phyloP scores from a whole-genome alignment of 2,888 invertebrate genomes.

The Allacma fusca region DNA sequence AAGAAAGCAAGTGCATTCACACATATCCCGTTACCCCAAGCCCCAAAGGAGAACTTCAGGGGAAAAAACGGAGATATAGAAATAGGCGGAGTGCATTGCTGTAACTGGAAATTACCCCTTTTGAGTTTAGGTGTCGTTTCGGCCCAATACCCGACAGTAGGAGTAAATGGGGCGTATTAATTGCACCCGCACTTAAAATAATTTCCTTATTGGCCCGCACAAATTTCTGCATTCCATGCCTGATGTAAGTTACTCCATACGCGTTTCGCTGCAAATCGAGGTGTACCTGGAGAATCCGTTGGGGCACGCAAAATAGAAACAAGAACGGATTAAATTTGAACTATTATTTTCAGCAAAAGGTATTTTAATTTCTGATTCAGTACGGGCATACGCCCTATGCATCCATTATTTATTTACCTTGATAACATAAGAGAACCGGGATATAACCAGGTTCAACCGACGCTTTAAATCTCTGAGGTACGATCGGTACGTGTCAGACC shows the following conservation, averaged over 20 bases:
- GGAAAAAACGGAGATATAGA: too few species aligned
- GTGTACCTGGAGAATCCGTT: too few species aligned
- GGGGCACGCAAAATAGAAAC: too few species aligned
- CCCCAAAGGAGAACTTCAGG: too few species aligned
- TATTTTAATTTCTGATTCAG: too few species aligned
- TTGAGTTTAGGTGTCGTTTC: slow-evolving; percentile 23
- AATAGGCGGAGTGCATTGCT: too few species aligned
- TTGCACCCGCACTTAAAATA: slow-evolving; percentile 25
- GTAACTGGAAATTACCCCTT: slow-evolving; percentile 8
- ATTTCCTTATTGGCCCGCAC: slow-evolving; percentile 32
- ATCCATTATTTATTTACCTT: too few species aligned
- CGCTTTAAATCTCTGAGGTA: slow-evolving; percentile 2
- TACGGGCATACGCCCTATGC: too few species aligned
- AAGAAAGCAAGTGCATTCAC: too few species aligned
- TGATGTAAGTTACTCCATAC: slow-evolving; percentile 21
- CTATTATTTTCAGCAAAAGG: too few species aligned
- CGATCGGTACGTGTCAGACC: slow-evolving; percentile 26
- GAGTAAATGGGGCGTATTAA: slow-evolving; percentile 28
- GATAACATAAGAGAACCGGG: slow-evolving; percentile 23
- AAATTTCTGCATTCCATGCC: slow-evolving; percentile 33
- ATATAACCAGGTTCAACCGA: slow-evolving; percentile 11
- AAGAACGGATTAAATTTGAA: too few species aligned
- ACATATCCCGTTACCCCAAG: too few species aligned
- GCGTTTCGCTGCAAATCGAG: slow-evolving; percentile 26
- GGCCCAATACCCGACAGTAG: slow-evolving; percentile 31